These are phyloP conservation scores for Epistrophe eligans DNA, from an alignment of 2,888 invertebrate genomes.

Conservation along the genomic window DNA sequence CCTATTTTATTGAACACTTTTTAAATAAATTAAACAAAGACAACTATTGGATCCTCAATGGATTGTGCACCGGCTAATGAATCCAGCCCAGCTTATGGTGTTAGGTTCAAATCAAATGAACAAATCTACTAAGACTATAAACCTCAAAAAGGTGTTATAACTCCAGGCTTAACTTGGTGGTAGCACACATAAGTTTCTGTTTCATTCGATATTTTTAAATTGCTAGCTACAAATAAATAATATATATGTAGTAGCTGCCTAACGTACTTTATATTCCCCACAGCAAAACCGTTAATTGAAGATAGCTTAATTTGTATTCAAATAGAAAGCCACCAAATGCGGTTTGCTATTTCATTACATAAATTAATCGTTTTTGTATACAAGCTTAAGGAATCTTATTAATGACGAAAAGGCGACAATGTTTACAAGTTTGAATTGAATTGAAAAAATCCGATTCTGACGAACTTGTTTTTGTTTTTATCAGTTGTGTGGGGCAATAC, in stretches of 20 bases:
- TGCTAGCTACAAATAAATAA: too few relatives aligned
- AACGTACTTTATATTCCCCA: conserved; percentile 14
- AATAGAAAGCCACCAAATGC: conserved; percentile 19
- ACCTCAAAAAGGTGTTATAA: too few relatives aligned
- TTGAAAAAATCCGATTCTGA: conserved; percentile 9
- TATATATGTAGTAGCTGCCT: neutral
- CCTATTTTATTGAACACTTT: too few relatives aligned
- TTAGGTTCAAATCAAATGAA: too few relatives aligned
- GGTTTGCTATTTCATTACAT: conserved; percentile 8
- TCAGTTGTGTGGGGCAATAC: neutral
- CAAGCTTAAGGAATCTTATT: conserved; percentile 3
- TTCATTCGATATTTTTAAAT: too few relatives aligned
- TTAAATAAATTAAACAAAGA: too few relatives aligned
- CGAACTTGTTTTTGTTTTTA: conserved; percentile 42
- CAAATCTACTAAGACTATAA: too few relatives aligned
- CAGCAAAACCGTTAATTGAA: conserved; percentile 17
- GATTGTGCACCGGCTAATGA: too few relatives aligned
- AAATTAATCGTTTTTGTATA: conserved; percentile 29
- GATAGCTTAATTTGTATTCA: conserved; percentile 47
- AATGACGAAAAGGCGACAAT: conserved; percentile 11
- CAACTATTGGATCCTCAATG: too few relatives aligned
- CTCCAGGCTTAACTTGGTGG: too few relatives aligned
- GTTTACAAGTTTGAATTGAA: conserved; percentile 16
- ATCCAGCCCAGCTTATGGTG: too few relatives aligned
- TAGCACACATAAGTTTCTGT: too few relatives aligned